phyloP scores from a whole-genome alignment of 2,888 invertebrate genomes.

The Caenorhabditis doughertyi region DNA sequence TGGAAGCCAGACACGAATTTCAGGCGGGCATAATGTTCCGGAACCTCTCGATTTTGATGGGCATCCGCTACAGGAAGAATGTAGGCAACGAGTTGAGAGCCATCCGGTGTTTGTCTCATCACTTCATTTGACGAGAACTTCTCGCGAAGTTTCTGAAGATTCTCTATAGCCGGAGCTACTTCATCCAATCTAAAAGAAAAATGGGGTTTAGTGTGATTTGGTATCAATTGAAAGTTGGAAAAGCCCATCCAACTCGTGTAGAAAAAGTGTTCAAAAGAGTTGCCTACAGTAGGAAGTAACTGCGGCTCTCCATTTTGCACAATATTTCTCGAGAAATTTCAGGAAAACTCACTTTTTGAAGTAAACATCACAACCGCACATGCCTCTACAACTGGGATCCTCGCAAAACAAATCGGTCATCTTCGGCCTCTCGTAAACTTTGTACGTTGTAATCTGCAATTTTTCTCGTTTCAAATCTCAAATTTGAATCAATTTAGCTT shows the following conservation, averaged over 20 bases:
- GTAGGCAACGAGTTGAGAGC: conserved; percentile 61
- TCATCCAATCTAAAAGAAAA: background rate
- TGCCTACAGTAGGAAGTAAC: no score
- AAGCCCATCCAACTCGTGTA: no score
- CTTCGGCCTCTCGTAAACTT: background rate
- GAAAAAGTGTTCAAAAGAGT: background rate
- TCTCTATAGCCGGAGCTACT: background rate
- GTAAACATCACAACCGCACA: conserved; percentile 14
- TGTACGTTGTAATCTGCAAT: background rate
- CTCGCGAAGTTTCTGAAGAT: background rate
- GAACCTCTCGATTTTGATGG: conserved; percentile 87
- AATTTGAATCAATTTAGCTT: no score
- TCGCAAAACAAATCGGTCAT: background rate
- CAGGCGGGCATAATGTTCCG: conserved; percentile 90
- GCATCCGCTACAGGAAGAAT: conserved; percentile 76
- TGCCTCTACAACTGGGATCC: conserved; percentile 1
- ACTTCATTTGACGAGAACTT: background rate
- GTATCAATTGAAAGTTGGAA: no score
- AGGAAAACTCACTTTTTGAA: background rate
- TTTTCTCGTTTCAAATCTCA: no score
- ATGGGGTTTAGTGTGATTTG: no score
- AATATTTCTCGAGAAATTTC: no score
- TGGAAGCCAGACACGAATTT: conserved; percentile 92
- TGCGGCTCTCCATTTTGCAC: no score
- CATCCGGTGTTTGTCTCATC: background rate